Conservation (phyloP, 2,797 vertebrate genomes). For the Fundulus diaphanus region DNA sequence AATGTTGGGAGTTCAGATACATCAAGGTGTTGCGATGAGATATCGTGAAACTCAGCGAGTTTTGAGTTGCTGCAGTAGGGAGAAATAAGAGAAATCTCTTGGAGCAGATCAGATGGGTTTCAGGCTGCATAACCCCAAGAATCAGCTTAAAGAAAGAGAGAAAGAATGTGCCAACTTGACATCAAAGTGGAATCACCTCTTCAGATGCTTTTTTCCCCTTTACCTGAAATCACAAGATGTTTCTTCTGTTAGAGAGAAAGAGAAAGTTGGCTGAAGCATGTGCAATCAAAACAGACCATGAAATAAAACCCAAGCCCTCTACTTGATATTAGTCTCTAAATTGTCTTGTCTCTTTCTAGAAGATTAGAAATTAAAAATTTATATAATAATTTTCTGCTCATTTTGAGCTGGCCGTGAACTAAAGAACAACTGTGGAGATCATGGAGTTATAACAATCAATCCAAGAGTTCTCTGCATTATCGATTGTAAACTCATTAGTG, state of each 20-base stretch:
- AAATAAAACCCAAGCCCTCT: slow-evolving; percentile 62
- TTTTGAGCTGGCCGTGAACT: slow-evolving; percentile 4
- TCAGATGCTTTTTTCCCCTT: slow-evolving; percentile 57
- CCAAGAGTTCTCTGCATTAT: background rate
- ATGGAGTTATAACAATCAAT: slow-evolving; percentile 37
- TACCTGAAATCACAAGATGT: slow-evolving; percentile 56
- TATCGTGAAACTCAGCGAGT: slow-evolving; percentile 51
- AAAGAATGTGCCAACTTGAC: slow-evolving; percentile 64
- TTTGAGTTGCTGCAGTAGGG: slow-evolving; percentile 42
- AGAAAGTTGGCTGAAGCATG: slow-evolving; percentile 26
- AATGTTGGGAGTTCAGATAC: slow-evolving; percentile 45
- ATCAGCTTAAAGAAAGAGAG: slow-evolving; percentile 64
- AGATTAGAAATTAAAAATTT: slow-evolving; percentile 51
- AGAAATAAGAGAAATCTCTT: slow-evolving; percentile 50
- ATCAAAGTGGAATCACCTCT: slow-evolving; percentile 64
- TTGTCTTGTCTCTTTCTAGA: slow-evolving; percentile 37
- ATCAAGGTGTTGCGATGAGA: slow-evolving; percentile 71
- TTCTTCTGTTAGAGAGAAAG: slow-evolving; percentile 38
- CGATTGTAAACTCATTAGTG: slow-evolving; percentile 16
- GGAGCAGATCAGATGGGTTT: slow-evolving; percentile 62
- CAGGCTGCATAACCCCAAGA: slow-evolving; percentile 58
- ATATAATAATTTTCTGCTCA: slow-evolving; percentile 29
- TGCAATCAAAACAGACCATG: slow-evolving; percentile 17
- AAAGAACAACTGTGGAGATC: slow-evolving; percentile 20
- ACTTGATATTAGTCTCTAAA: slow-evolving; percentile 72